Conservation (phyloP, 64 coral and sea anemone genomes). For the Exaiptasia diaphana region DNA sequence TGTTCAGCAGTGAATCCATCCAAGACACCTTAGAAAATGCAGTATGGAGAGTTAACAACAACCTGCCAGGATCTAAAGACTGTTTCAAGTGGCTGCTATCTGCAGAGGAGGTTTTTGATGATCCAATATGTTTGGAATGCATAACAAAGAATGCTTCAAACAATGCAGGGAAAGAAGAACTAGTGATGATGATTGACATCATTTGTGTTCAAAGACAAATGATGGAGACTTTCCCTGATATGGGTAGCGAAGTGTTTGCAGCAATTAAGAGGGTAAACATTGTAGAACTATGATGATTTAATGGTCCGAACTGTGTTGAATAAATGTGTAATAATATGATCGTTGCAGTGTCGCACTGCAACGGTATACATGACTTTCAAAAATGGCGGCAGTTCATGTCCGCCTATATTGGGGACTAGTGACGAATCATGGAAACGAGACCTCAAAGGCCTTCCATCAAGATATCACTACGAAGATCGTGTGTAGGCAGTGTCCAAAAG, state of each 20-base stretch:
- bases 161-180: slow-evolving; percentile 28
- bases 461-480: too few species aligned
- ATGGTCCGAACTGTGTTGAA: not conserved
- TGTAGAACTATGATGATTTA: not conserved
- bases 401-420: too few species aligned
- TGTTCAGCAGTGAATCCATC: slow-evolving; percentile 9
- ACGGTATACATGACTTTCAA: too few species aligned
- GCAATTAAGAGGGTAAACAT: slow-evolving; percentile 54
- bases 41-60: slow-evolving; percentile 46
- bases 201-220: slow-evolving; percentile 67
- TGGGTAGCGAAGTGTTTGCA: not conserved
- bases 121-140: slow-evolving; percentile 62
- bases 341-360: not conserved
- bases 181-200: slow-evolving; percentile 73
- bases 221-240: slow-evolving; percentile 21
- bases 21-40: slow-evolving; percentile 47
- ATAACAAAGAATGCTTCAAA: slow-evolving; percentile 44
- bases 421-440: too few species aligned
- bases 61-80: slow-evolving; percentile 65
- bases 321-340: not conserved
- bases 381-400: too few species aligned
- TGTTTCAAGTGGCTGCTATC: slow-evolving; percentile 77
- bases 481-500: too few species aligned
- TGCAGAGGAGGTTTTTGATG: slow-evolving; percentile 60
- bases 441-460: too few species aligned